A percentile compares a stretch with the other conserved stretches of the same genome.
These are phyloP conservation scores for Stenurella melanura DNA, from an alignment of 2,888 invertebrate genomes.

Conservation along the genomic window DNA sequence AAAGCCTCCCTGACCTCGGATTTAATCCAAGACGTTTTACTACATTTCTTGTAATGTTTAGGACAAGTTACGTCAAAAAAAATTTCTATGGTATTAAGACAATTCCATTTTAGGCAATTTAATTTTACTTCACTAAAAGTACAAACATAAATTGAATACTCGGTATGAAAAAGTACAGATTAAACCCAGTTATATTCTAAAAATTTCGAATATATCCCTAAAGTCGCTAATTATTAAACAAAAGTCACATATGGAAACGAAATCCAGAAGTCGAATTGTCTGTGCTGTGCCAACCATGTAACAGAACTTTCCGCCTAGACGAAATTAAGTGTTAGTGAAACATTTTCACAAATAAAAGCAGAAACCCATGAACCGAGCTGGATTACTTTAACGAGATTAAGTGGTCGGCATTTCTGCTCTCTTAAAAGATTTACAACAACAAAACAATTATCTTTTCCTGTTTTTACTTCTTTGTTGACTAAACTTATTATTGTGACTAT, in stretches of 20 bases:
- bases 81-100: too few relatives aligned
- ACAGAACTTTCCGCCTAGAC: not conserved
- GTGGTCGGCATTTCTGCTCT: conserved; percentile 27
- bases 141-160: not conserved
- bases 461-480: conserved; percentile 28
- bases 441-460: conserved; percentile 39
- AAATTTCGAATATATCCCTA: not conserved
- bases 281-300: not conserved
- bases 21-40: too few relatives aligned
- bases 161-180: not conserved
- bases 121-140: too few relatives aligned
- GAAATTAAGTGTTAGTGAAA: conserved; percentile 26
- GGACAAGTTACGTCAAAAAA: too few relatives aligned
- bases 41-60: too few relatives aligned
- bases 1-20: too few relatives aligned
- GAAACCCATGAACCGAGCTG: conserved; percentile 20
- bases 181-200: not conserved
- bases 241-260: not conserved
- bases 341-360: conserved; percentile 38
- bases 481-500: conserved; percentile 12
- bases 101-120: too few relatives aligned
- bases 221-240: not conserved
- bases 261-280: not conserved
- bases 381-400: conserved; percentile 36
- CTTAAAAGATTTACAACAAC: conserved; percentile 38